These are phyloP conservation scores for Dromas ardeola DNA, from an alignment of 2,113 vertebrate genomes.

Conservation along the genomic window DNA sequence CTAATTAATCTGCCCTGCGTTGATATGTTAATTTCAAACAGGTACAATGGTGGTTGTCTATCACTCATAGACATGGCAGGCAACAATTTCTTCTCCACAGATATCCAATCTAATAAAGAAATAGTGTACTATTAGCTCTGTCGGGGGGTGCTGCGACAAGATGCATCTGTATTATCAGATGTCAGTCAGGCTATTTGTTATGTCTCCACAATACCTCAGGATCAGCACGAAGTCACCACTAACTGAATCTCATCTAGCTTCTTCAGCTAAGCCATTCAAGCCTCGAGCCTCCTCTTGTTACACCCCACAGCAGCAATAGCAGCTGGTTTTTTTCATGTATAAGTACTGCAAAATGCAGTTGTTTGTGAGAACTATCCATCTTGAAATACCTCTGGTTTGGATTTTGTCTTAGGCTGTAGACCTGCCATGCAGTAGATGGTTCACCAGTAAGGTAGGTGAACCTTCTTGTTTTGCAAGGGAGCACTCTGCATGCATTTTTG, in stretches of 20 bases:
- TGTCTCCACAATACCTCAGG: not conserved
- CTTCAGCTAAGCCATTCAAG: not conserved
- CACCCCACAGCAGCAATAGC: not conserved
- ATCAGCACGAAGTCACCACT: not conserved
- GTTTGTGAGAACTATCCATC: not conserved
- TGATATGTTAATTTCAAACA: not conserved
- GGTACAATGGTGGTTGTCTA: not conserved
- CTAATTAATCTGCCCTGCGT: not conserved
- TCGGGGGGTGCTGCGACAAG: not conserved
- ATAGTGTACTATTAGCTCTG: not conserved
- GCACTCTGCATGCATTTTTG: not conserved
- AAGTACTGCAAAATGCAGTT: not conserved
- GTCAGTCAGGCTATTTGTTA: not conserved
- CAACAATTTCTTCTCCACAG: not conserved
- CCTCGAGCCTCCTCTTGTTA: not conserved
- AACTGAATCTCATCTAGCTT: not conserved
- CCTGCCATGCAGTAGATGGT: not conserved
- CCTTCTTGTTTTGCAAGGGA: not conserved
- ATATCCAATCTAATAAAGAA: not conserved
- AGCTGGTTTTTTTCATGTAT: not conserved
- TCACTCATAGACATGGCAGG: not conserved
- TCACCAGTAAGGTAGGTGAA: not conserved
- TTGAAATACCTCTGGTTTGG: not conserved
- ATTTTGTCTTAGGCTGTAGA: not conserved
- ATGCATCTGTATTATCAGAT: rapidly evolving